These are phyloP conservation scores for Synergus umbraculus DNA, from an alignment of 2,888 invertebrate genomes.

Conservation along the genomic window DNA sequence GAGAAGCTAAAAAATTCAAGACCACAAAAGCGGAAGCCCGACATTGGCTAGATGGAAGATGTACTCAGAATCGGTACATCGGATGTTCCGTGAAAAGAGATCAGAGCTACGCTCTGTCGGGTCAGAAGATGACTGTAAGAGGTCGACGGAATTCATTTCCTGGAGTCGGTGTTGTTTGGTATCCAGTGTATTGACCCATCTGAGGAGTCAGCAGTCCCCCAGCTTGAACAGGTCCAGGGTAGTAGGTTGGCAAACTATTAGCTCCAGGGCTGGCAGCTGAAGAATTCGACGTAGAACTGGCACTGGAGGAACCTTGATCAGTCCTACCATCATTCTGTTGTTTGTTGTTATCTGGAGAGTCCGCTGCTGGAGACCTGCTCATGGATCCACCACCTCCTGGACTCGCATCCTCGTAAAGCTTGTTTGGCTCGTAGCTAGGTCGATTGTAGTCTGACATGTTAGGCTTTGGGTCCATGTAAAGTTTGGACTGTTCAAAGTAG, in stretches of 20 bases:
- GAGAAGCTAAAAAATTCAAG: conserved; percentile 1
- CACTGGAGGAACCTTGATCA: conserved; percentile 70
- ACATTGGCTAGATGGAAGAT: conserved; percentile 47
- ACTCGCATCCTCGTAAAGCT: conserved; percentile 80
- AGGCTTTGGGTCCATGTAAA: conserved; percentile 84
- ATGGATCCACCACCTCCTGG: conserved; percentile 76
- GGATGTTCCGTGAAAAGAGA: conserved; percentile 59
- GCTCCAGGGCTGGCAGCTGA: conserved; percentile 81
- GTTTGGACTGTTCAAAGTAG: conserved; percentile 83
- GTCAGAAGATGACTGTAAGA: conserved; percentile 90
- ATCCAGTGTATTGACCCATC: conserved; percentile 84
- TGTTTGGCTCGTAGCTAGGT: conserved; percentile 83
- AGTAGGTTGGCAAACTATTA: conserved; percentile 74
- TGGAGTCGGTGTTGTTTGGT: conserved; percentile 79
- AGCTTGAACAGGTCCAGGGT: conserved; percentile 71
- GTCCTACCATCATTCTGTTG: conserved; percentile 64
- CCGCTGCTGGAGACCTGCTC: conserved; percentile 79
- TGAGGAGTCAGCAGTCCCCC: conserved; percentile 79
- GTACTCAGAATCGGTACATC: conserved; percentile 45
- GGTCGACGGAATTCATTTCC: conserved; percentile 86
- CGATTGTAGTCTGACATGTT: conserved; percentile 83
- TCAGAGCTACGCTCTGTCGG: conserved; percentile 79
- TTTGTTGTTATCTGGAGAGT: conserved; percentile 77
- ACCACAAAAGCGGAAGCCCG: conserved; percentile 27
- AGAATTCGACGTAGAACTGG: conserved; percentile 79